These are phyloP conservation scores for Callospermophilus lateralis DNA, from an alignment of 2,113 vertebrate species.

Conservation along the genomic window DNA sequence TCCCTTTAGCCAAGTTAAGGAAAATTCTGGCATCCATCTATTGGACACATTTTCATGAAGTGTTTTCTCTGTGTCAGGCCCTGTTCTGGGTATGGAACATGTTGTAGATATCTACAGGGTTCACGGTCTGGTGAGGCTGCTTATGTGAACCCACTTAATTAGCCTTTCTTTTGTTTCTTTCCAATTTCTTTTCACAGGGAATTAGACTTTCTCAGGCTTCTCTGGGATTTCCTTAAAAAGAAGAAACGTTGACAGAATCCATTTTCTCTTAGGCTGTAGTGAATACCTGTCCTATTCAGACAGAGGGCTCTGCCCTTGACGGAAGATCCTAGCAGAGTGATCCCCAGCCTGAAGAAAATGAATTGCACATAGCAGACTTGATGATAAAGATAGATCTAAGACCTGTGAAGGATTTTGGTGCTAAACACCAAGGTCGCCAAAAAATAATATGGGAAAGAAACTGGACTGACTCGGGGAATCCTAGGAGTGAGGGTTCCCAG, in stretches of 20 bases:
- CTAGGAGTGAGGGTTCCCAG: neutral
- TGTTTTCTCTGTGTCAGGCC: neutral
- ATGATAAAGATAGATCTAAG: neutral
- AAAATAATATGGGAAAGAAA: neutral
- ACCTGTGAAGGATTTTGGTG: neutral
- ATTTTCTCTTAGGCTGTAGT: neutral
- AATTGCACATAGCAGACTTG: neutral
- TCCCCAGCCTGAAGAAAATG: neutral
- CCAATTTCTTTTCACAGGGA: neutral
- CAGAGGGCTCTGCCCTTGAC: neutral
- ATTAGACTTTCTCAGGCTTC: neutral
- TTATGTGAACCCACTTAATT: neutral
- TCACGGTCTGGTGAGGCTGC: neutral
- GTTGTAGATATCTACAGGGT: neutral
- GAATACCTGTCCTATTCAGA: neutral
- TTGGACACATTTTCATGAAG: neutral
- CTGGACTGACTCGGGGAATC: neutral
- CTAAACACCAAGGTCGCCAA: neutral
- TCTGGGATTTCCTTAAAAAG: neutral
- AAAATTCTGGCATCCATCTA: neutral
- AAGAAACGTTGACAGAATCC: neutral
- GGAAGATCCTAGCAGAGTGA: neutral
- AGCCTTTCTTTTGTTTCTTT: constrained; percentile 13
- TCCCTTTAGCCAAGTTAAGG: neutral
- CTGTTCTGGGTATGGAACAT: neutral